Conservation (phyloP, 1,140 invertebrate species). For the Kradibia gibbosae region DNA sequence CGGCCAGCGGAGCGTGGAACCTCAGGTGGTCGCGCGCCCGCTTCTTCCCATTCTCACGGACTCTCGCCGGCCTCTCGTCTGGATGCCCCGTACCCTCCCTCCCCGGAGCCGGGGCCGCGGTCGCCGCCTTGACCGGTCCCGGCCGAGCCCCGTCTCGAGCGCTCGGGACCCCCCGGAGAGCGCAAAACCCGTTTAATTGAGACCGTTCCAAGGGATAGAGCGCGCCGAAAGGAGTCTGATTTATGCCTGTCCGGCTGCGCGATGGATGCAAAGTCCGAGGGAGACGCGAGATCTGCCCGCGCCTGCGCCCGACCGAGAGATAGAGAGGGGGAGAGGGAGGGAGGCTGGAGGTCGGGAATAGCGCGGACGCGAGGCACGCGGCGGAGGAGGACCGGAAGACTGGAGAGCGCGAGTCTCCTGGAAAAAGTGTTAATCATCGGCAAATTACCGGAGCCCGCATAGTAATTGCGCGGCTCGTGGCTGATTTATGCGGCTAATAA, state of each 20-base stretch:
- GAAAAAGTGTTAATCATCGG: conserved; percentile 45
- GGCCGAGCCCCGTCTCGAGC: conserved; percentile 49
- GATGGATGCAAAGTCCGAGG: not conserved
- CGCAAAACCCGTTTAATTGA: conserved; percentile 70
- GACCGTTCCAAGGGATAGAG: conserved; percentile 55
- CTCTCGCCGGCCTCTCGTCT: conserved; percentile 62
- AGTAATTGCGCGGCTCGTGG: conserved; percentile 68
- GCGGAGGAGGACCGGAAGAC: too few relatives aligned
- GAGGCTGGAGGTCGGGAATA: not conserved
- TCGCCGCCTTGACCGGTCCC: conserved; percentile 38
- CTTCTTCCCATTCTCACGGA: conserved; percentile 60
- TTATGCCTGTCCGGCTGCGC: conserved; percentile 43
- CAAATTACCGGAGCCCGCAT: conserved; percentile 24
- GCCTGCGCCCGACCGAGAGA: not conserved
- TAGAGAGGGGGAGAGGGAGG: not conserved
- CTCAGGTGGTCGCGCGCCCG: conserved; percentile 29
- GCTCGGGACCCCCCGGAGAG: conserved; percentile 62
- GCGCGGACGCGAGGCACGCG: not conserved
- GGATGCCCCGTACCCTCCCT: conserved; percentile 25
- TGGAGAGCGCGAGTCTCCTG: not conserved
- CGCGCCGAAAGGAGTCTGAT: conserved; percentile 38
- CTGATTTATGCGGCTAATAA: conserved; percentile 53
- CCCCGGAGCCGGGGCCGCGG: too few relatives aligned
- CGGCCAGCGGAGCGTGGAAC: conserved; percentile 50
- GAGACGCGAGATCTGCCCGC: not conserved